Percentiles rank a stretch among this genome's conserved stretches.
These are phyloP conservation scores for Spilarctia lutea DNA, from an alignment of 2,888 invertebrate genomes.

Conservation along the genomic window DNA sequence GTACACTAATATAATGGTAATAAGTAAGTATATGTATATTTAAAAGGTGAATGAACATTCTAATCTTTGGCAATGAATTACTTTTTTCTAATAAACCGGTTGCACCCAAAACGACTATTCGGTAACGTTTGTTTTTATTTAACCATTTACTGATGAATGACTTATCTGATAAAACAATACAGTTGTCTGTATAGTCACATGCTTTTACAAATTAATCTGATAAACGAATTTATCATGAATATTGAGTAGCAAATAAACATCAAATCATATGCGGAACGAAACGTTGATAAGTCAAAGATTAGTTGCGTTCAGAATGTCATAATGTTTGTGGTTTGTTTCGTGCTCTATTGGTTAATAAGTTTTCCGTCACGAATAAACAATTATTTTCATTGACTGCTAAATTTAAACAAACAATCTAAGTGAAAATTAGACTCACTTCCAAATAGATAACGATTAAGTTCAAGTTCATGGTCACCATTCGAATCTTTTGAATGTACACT, in stretches of 20 bases:
- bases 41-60: not conserved
- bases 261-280: slow-evolving; percentile 64
- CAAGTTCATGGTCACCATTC: slow-evolving; percentile 73
- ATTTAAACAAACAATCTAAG: slow-evolving; percentile 33
- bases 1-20: not conserved
- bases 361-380: slow-evolving; percentile 29
- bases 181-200: slow-evolving; percentile 42
- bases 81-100: not conserved
- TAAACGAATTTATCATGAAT: slow-evolving; percentile 47
- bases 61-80: not conserved
- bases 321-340: slow-evolving; percentile 44
- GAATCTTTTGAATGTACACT: slow-evolving; percentile 66
- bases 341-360: slow-evolving; percentile 27
- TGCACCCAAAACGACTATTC: not conserved
- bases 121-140: not conserved
- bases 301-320: slow-evolving; percentile 65
- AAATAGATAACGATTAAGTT: slow-evolving; percentile 57
- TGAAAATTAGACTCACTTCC: slow-evolving; percentile 31
- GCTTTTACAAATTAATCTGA: slow-evolving; percentile 53
- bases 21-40: not conserved
- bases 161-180: slow-evolving; percentile 5
- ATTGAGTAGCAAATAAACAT: slow-evolving; percentile 47
- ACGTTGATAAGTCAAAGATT: slow-evolving; percentile 60
- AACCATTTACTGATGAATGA: not conserved
- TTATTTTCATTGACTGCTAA: slow-evolving; percentile 29